phyloP scores from a whole-genome alignment of 2,113 vertebrate species.

The Alexandromys fortis region DNA sequence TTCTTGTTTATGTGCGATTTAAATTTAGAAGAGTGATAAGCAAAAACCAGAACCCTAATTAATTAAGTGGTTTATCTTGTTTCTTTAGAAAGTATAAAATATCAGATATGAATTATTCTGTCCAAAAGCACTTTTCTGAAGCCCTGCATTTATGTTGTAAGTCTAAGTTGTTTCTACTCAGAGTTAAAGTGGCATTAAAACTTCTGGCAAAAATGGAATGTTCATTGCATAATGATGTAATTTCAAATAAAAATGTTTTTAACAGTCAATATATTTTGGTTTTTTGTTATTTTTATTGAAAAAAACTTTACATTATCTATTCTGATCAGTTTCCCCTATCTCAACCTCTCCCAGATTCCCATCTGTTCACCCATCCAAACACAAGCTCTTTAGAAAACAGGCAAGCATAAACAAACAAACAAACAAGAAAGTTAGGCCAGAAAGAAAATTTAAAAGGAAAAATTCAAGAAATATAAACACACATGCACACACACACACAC shows the following conservation, averaged over 20 bases:
- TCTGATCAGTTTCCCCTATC: neutral
- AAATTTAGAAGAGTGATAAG: neutral
- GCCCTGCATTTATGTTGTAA: neutral
- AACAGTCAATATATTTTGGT: neutral
- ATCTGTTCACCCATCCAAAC: neutral
- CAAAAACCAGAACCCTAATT: neutral
- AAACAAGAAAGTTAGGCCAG: neutral
- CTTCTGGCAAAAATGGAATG: neutral
- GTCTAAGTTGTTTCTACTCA: neutral
- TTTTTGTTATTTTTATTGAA: neutral
- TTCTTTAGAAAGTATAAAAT: neutral
- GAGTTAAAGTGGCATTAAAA: neutral
- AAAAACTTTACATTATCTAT: neutral
- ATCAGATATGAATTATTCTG: neutral
- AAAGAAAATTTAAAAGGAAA: neutral
- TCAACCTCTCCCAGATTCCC: neutral
- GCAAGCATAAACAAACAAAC: neutral
- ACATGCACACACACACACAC: neutral
- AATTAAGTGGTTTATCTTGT: neutral
- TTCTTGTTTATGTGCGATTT: neutral
- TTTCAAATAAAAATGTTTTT: neutral
- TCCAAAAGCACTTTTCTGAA: neutral
- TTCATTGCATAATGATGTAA: neutral
- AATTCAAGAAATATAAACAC: neutral
- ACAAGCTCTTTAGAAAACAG: neutral